Percentiles rank a stretch among this genome's conserved stretches.
Evolutionary conservation across 2,797 vertebrate genomes (phyloP).

Genomic region (Sebastes iracundus): DNA sequence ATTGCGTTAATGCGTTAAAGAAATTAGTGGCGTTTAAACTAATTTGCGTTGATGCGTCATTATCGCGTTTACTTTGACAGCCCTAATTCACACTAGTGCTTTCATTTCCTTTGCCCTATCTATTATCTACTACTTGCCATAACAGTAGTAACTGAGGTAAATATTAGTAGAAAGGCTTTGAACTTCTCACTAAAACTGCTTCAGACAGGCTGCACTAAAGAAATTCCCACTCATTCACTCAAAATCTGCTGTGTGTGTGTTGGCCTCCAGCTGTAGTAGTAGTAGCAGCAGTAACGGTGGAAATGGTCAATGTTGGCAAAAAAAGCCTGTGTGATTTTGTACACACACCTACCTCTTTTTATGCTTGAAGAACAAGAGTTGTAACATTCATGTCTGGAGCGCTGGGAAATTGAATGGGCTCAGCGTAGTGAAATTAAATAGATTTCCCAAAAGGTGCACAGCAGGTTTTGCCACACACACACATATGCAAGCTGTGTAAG

Average conservation of each 20-base stretch:
- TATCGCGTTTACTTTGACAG: too few relatives aligned
- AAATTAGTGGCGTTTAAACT: too few relatives aligned
- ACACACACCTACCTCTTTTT: constrained; percentile 9
- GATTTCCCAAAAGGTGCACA: constrained; percentile 49
- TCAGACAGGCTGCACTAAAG: background rate
- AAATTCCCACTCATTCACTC: background rate
- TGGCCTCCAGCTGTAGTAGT: background rate
- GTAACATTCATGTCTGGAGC: constrained; percentile 53
- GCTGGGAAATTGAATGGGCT: constrained; percentile 53
- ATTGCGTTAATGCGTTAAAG: too few relatives aligned
- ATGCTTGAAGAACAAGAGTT: constrained; percentile 44
- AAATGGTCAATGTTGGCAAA: background rate
- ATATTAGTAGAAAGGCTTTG: background rate
- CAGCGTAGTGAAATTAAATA: constrained; percentile 61
- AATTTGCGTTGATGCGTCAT: too few relatives aligned
- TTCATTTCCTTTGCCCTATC: background rate
- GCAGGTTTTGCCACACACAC: constrained; percentile 13
- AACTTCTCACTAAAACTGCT: background rate
- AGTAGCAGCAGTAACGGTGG: background rate
- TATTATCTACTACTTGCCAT: background rate
- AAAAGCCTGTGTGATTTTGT: constrained; percentile 3
- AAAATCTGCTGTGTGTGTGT: background rate
- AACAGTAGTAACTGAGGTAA: background rate
- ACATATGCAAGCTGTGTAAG: constrained; percentile 14
- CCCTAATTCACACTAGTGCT: background rate